Evolutionary conservation across 2,113 vertebrate species (phyloP), one percentile per base, ranked within the genome.

Genomic region (Mohoua ochrocephala): DNA sequence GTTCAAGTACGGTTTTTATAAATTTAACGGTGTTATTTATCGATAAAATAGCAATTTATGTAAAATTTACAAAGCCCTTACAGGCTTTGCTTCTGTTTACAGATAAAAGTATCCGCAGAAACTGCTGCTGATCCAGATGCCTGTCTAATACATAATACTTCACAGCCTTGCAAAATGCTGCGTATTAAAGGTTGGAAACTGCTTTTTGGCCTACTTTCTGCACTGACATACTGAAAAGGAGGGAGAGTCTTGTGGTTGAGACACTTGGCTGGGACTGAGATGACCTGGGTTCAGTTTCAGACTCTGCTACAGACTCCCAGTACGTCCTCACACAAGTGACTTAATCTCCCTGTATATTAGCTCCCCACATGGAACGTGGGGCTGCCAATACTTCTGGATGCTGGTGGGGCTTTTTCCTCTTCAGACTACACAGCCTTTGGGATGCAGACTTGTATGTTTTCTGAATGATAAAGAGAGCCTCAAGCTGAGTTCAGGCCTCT

Each of bases 141-240:
- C 95, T 96, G 94, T 96, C 93, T 91, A 93, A 81, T 95, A 93
- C 92, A 92, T 95, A 96, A 95, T 92, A 89, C 83, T 91, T 96
- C 95, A 93, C 77, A 96, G 93, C 80, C 91, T 89, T 93, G 76
- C 92, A 94, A 95, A 96, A 92, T 20, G 28, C 80, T 93, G 73
- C 15, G 74, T 91, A 87, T 68, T 87, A 81, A 86, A 87, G 76
- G 84, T 75, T 94, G 93, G 88, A 94, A 97, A 93, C 69, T 93
- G 86, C 86, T 94, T 96, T 84, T 95, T 97, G 96, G 93, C 87
- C 93, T 93, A 94, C 77, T 96, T 97, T 95, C 87, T 95, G n/a
- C 84, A 89, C 83, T 97, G 93, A 96, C 92, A 91, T 57, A 84
- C 91, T 86, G 88, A 91, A 87, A 57, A 94, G 76, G 65, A 96